These are phyloP conservation scores for Rhynchonycteris naso DNA, from an alignment of 2,797 vertebrate species.

Conservation along the genomic window DNA sequence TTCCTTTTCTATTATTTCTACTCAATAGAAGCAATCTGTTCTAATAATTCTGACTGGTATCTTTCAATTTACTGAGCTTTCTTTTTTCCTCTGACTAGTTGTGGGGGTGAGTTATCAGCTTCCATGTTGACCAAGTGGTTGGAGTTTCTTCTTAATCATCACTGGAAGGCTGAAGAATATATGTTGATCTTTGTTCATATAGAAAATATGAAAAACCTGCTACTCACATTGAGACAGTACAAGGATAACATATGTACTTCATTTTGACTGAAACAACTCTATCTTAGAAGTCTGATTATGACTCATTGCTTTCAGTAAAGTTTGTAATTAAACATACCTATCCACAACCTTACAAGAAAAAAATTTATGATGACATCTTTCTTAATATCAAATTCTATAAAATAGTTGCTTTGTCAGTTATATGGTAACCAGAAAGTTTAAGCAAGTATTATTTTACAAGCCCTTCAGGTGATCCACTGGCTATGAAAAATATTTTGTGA, in stretches of 20 bases:
- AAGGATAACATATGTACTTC: neutral
- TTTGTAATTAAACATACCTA: neutral
- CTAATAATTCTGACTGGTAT: neutral
- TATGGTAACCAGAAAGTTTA: neutral
- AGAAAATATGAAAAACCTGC: neutral
- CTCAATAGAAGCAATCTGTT: neutral
- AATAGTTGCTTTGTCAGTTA: neutral
- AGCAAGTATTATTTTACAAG: neutral
- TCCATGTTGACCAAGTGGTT: neutral
- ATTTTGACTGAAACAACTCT: neutral
- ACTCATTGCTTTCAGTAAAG: neutral
- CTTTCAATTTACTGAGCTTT: neutral
- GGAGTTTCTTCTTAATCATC: neutral
- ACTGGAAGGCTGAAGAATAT: neutral
- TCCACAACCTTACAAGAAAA: neutral
- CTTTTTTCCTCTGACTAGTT: neutral
- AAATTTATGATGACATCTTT: neutral
- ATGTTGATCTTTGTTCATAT: neutral
- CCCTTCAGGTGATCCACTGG: neutral
- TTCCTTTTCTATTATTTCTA: neutral
- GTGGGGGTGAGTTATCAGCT: neutral
- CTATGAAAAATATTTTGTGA: neutral
- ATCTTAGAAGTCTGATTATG: neutral
- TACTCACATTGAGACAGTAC: neutral
- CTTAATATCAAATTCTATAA: neutral